Evolutionary conservation across 2,888 invertebrate species (phyloP).

Genomic region (Eurytoma californica): DNA sequence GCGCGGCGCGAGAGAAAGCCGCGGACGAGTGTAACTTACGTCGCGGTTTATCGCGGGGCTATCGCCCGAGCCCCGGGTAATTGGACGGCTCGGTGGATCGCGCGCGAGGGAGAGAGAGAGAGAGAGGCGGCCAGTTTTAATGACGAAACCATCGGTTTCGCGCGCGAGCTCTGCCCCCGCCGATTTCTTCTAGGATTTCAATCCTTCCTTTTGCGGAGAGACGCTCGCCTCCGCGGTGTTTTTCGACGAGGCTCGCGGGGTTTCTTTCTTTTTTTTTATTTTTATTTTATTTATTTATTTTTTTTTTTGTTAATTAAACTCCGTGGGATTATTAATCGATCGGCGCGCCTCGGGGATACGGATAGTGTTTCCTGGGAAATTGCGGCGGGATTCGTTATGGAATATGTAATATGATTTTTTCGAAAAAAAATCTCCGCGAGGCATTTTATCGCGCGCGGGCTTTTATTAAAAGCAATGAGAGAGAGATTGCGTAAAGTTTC

Average conservation of each 20-base stretch:
- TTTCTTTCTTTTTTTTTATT: background rate
- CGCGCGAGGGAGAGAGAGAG: background rate
- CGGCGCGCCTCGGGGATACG: background rate
- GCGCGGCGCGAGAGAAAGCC: background rate
- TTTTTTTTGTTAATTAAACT: background rate
- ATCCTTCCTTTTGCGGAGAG: background rate
- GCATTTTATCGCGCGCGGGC: too few relatives aligned
- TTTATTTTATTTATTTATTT: too few relatives aligned
- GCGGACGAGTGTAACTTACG: conserved; percentile 10
- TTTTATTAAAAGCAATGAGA: background rate
- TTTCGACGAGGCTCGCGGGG: background rate
- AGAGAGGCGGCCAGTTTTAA: conserved; percentile 32
- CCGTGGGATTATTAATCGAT: background rate
- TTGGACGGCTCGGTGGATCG: conserved; percentile 11
- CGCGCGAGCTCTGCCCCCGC: background rate
- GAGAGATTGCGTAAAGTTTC: background rate
- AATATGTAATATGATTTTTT: background rate
- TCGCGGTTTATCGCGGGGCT: conserved; percentile 34
- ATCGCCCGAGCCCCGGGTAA: conserved; percentile 31
- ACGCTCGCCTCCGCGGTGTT: too few relatives aligned
- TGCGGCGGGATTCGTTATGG: background rate
- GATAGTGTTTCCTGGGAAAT: background rate
- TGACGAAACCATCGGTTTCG: conserved; percentile 52
- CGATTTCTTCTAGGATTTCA: conserved; percentile 34
- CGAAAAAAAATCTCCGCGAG: background rate